phyloP scores from a whole-genome alignment of 1,140 invertebrate species.

The Drosophila leontia region DNA sequence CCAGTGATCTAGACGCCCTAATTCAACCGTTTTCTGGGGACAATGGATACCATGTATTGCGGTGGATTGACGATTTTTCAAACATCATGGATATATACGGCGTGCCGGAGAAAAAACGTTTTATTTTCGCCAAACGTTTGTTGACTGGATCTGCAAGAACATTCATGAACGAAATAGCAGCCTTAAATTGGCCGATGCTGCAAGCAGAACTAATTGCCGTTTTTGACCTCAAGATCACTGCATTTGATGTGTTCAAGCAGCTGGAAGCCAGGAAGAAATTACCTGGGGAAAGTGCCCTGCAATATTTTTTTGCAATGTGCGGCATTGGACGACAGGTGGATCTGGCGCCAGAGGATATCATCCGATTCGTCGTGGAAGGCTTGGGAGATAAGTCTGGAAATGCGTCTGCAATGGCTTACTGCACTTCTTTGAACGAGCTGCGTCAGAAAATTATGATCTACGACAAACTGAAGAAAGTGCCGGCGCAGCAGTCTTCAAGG shows the following conservation, averaged over 20 bases:
- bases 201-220: background rate
- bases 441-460: too few relatives aligned
- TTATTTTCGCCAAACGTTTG: background rate
- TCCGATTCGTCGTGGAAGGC: constrained; percentile 1
- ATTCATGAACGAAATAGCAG: background rate
- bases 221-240: too few relatives aligned
- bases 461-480: background rate
- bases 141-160: background rate
- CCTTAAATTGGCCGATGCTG: background rate
- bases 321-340: background rate
- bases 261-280: background rate
- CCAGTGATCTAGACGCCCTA: background rate
- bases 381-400: background rate
- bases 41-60: background rate
- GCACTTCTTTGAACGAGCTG: too few relatives aligned
- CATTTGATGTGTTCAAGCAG: too few relatives aligned
- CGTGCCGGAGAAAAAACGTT: background rate
- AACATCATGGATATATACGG: background rate
- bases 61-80: background rate
- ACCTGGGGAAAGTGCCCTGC: background rate
- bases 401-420: background rate
- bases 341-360: background rate
- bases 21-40: constrained; percentile 3
- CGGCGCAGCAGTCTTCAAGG: background rate
- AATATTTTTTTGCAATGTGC: background rate